Evolutionary conservation across 1,140 invertebrate species (phyloP).

Genomic region (Bombyx mori): ASM3026992v2 NC_085132.1:4163001-4163500

Average conservation of each 20-base stretch:
- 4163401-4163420: no score
- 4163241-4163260: slow-evolving; percentile 21
- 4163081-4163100: slow-evolving; percentile 57
- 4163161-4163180: slow-evolving; percentile 68
- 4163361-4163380: no score
- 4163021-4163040: slow-evolving; percentile 16
- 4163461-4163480: background rate
- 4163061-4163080: slow-evolving; percentile 67
- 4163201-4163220: slow-evolving; percentile 47
- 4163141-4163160: slow-evolving; percentile 66
- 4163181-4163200: slow-evolving; percentile 61
- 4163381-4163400: background rate
- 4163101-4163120: slow-evolving; percentile 48
- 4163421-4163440: no score
- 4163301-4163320: no score
- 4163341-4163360: no score
- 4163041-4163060: slow-evolving; percentile 21
- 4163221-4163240: slow-evolving; percentile 24
- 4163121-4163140: slow-evolving; percentile 67
- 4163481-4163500: background rate
- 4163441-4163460: no score
- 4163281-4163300: no score
- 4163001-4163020: slow-evolving; percentile 36
- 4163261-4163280: background rate
- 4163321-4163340: no score